phyloP scores from a whole-genome alignment of 2,113 vertebrate species.

The Sardina pilchardus region DNA sequence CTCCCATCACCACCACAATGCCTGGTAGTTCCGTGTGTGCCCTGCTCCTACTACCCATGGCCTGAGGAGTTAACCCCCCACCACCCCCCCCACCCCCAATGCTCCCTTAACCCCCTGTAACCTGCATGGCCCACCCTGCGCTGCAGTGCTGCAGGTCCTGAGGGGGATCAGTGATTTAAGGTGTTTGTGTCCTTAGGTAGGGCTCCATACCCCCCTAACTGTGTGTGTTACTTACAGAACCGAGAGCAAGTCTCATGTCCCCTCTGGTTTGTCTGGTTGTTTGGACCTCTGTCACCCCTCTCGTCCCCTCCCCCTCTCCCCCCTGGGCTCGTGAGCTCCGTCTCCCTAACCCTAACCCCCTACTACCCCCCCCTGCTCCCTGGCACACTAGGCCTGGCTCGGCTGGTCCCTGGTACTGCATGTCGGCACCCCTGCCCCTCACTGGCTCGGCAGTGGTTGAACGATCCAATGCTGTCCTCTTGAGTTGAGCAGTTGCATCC shows the following conservation, averaged over 20 bases:
- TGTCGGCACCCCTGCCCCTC: conserved; percentile 55
- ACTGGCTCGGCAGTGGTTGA: conserved; percentile 61
- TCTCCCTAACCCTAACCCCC: conserved; percentile 32
- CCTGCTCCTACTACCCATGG: conserved; percentile 19
- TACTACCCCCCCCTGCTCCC: conserved; percentile 33
- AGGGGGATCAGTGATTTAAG: conserved; percentile 47
- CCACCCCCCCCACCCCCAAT: not conserved
- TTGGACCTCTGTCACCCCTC: not conserved
- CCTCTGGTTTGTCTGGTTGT: not conserved
- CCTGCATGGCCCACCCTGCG: conserved; percentile 50
- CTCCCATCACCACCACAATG: conserved; percentile 30
- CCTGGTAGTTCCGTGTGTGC: not conserved
- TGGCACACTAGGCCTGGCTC: conserved; percentile 18
- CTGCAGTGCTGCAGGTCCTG: conserved; percentile 47
- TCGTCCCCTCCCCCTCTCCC: conserved; percentile 20
- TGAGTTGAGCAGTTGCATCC: conserved; percentile 58
- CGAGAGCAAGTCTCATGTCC: not conserved
- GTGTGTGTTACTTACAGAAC: not conserved
- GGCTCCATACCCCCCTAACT: conserved; percentile 2
- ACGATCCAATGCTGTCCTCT: conserved; percentile 47
- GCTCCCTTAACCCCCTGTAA: conserved; percentile 15
- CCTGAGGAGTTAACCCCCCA: conserved; percentile 17
- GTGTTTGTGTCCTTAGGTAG: conserved; percentile 54
- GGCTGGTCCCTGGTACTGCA: conserved; percentile 58
- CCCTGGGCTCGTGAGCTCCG: conserved; percentile 29